These are phyloP conservation scores for Schizotus pectinicornis DNA, from an alignment of 2,888 invertebrate species.

Conservation along the genomic window DNA sequence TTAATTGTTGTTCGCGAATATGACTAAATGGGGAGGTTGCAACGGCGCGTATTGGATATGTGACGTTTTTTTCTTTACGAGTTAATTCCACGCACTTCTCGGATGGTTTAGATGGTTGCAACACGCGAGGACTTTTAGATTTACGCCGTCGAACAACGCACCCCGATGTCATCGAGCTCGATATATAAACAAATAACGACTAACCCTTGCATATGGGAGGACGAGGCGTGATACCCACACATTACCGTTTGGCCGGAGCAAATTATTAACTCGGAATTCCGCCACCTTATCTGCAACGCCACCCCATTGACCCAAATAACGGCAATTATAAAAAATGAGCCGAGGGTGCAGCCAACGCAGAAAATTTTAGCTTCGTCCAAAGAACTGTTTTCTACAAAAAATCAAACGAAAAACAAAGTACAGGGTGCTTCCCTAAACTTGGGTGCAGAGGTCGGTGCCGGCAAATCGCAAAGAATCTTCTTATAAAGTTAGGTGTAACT, in stretches of 20 bases:
- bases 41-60: constrained; percentile 45
- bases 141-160: constrained; percentile 48
- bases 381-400: too few relatives aligned
- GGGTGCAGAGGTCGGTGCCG: too few relatives aligned
- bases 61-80: constrained; percentile 51
- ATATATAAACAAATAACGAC: constrained; percentile 6
- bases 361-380: too few relatives aligned
- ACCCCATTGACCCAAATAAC: background rate
- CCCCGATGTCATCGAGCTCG: constrained; percentile 21
- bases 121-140: constrained; percentile 50
- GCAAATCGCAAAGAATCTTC: too few relatives aligned
- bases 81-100: constrained; percentile 52
- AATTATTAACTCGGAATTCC: constrained; percentile 20
- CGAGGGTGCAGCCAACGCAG: constrained; percentile 23
- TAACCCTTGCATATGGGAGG: constrained; percentile 7
- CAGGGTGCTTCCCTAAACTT: too few relatives aligned
- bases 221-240: constrained; percentile 24
- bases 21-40: constrained; percentile 19
- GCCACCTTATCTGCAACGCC: background rate
- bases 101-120: constrained; percentile 47
- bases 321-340: background rate
- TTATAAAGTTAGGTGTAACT: too few relatives aligned
- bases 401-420: too few relatives aligned
- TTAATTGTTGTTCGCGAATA: background rate
- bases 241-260: constrained; percentile 19